Base-by-base conservation (phyloP, 2,113 vertebrate genomes). In the Desmodus rotundus region DNA sequence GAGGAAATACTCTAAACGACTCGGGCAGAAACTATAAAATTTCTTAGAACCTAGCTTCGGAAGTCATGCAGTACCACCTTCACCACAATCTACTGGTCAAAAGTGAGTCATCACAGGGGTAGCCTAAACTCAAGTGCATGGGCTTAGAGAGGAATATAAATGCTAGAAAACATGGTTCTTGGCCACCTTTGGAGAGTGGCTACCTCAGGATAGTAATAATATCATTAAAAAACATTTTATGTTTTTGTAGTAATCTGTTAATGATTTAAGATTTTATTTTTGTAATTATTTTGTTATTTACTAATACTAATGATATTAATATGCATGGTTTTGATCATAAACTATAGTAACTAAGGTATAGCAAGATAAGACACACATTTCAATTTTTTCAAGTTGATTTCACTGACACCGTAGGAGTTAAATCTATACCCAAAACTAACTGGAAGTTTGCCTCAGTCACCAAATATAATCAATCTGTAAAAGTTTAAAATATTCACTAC, bases 401-500 rank as follows among this genome's bases (percentile, higher is more conserved):
- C 67, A 65, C 36, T 61, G 20, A 95, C 26, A 73, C 41, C 12
- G 81, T 89, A 52, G 16, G 91, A 89, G n/a, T 72, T 78, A 91
- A 88, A 93, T 93, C 58, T 92, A 50, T 65, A 63, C 9, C 3
- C 41, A 31, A 72, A 76, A 26, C 33, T 47, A 86, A 85, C 1
- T 67, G 19, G 9, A 84, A 38, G 26, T 47, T 73, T 88, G 38
- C 5, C 15, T 80, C 61, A 52, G 22, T 84, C 70, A 87, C 33
- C 28, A 89, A 89, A 95, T 89, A 15, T 10, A 7, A 72, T 22
- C 58, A 36, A 50, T 56, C 19, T 78, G 83, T 94, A 61, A 47
- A 15, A 88, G 28, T 88, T 95, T 92, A 94, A 87, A 93, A 50
- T 31, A 88, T 73, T 84, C 9, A 91, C 9, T 82, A n/a, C 20